phyloP scores from a whole-genome alignment of 2,113 vertebrate genomes.

The Lucifuga dentata region DNA sequence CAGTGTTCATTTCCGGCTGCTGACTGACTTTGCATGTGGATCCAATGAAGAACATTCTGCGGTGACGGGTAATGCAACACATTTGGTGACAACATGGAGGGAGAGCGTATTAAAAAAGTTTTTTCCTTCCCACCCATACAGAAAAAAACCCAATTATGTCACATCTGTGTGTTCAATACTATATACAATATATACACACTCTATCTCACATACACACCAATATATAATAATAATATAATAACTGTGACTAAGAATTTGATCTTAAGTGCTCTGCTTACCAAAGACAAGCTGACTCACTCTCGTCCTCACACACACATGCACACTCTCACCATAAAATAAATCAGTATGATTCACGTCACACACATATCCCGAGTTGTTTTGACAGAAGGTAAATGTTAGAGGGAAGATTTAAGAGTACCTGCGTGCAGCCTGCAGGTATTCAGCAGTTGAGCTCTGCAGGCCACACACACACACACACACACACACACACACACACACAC shows the following conservation, averaged over 20 bases:
- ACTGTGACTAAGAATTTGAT: conserved; percentile 20
- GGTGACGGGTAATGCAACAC: conserved; percentile 40
- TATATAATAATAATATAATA: too few species aligned
- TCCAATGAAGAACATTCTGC: conserved; percentile 36
- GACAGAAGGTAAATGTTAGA: conserved; percentile 78
- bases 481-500: conserved; percentile 71
- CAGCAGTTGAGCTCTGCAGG: conserved; percentile 55
- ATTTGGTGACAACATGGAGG: conserved; percentile 31
- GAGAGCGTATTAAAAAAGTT: conserved; percentile 6
- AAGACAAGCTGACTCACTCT: conserved; percentile 1
- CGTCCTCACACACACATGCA: conserved; percentile 21
- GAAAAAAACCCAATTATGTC: background rate
- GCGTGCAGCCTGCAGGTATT: conserved; percentile 75
- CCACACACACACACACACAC: conserved; percentile 69
- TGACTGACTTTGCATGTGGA: conserved; percentile 28
- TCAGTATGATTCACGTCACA: conserved; percentile 33
- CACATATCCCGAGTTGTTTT: conserved; percentile 61
- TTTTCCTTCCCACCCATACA: conserved; percentile 13
- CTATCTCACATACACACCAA: conserved; percentile 6
- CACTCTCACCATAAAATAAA: background rate
- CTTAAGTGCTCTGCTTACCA: conserved; percentile 5
- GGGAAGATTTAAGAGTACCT: conserved; percentile 76
- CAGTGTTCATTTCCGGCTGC: conserved; percentile 41
- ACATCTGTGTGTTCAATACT: too few species aligned
- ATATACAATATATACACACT: background rate